Percentiles rank a stretch among this genome's conserved stretches.
Conservation (phyloP, 2,113 vertebrate genomes). For the Crotalus helleri region DNA sequence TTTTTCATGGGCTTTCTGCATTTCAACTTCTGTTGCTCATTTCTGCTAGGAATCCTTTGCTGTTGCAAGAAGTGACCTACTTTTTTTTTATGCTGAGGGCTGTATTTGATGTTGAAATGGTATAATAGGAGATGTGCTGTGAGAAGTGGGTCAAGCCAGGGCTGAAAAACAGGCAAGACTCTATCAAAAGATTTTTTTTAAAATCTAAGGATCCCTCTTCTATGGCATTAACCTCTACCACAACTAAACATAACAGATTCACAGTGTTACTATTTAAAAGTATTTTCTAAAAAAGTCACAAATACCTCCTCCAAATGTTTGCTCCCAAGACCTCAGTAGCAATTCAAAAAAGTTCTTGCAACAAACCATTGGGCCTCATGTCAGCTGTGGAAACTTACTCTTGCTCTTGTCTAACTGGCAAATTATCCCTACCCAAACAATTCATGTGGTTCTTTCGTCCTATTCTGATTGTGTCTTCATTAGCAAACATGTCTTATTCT, state of each 20-base stretch:
- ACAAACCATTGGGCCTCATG: background rate
- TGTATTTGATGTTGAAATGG: background rate
- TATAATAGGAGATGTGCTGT: background rate
- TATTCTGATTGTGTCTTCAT: background rate
- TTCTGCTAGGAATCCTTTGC: background rate
- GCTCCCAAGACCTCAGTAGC: background rate
- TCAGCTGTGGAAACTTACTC: background rate
- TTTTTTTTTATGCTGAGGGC: background rate
- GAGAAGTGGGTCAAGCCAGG: background rate
- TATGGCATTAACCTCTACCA: background rate
- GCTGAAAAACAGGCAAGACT: background rate
- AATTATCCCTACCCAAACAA: background rate
- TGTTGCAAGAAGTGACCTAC: background rate
- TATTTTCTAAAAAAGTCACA: background rate
- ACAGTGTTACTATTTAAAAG: background rate
- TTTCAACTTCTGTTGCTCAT: background rate
- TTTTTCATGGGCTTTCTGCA: background rate
- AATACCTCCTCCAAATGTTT: background rate
- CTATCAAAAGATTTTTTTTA: background rate
- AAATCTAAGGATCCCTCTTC: background rate
- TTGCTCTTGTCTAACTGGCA: background rate
- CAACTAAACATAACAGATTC: background rate
- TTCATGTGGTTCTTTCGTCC: background rate
- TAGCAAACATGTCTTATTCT: background rate
- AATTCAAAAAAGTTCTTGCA: background rate